These are phyloP conservation scores for Ictalurus furcatus DNA, from an alignment of 2,113 vertebrate genomes.

Conservation along the genomic window DNA sequence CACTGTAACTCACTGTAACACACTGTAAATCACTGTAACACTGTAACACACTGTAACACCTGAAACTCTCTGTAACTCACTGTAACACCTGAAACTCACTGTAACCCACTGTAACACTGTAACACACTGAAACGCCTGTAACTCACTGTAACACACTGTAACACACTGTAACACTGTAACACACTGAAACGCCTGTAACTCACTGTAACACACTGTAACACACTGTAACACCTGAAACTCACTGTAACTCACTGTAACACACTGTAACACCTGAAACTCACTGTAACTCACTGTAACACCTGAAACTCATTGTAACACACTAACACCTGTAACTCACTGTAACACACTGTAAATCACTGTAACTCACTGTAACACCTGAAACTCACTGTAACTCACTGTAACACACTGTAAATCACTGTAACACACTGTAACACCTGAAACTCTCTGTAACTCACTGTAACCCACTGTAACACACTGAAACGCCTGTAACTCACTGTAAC, in stretches of 20 bases:
- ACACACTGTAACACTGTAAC: no score
- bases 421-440: not conserved
- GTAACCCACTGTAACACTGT: not conserved
- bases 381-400: not conserved
- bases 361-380: not conserved
- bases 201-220: not conserved
- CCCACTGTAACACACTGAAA: not conserved
- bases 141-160: not conserved
- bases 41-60: no score
- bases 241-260: not conserved
- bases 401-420: no score
- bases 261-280: not conserved
- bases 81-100: not conserved
- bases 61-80: no score
- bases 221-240: not conserved
- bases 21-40: no score
- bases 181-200: no score
- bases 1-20: not conserved
- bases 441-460: not conserved
- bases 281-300: not conserved
- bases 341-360: not conserved
- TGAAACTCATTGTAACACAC: not conserved
- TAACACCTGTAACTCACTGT: not conserved
- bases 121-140: not conserved
- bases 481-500: not conserved